Evolutionary conservation across 2,888 invertebrate genomes (phyloP).

Genomic region (Drosophila aldrichi): DNA sequence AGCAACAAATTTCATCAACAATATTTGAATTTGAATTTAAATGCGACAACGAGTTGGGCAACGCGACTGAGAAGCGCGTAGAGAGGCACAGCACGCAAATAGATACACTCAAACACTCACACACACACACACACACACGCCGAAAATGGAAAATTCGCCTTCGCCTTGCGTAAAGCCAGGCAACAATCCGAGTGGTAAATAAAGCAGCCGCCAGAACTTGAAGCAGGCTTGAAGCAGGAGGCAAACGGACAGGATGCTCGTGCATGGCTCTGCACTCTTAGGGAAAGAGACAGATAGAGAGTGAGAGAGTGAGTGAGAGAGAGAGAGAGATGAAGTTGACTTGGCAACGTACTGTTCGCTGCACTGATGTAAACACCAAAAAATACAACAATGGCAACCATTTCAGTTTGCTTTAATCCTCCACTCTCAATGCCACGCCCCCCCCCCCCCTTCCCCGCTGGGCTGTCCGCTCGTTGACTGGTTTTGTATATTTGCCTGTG

Average conservation of each 20-base stretch:
- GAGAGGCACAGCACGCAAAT: constrained; percentile 50
- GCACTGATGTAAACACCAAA: constrained; percentile 78
- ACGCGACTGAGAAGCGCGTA: constrained; percentile 33
- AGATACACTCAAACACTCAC: constrained; percentile 13
- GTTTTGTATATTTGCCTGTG: constrained; percentile 74
- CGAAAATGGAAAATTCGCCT: constrained; percentile 78
- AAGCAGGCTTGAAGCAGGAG: constrained; percentile 2
- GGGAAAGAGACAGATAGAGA: constrained; percentile 16
- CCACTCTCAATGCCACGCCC: constrained; percentile 7
- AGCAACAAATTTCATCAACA: constrained; percentile 82
- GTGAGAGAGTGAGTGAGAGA: not conserved
- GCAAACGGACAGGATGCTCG: constrained; percentile 23
- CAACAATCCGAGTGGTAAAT: constrained; percentile 65
- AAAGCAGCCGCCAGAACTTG: constrained; percentile 36
- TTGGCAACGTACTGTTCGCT: constrained; percentile 65
- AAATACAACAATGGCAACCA: constrained; percentile 80
- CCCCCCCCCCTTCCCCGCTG: too few relatives aligned
- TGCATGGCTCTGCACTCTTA: constrained; percentile 36
- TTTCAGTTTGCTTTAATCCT: constrained; percentile 60
- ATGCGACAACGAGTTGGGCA: constrained; percentile 66
- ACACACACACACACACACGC: constrained; percentile 16
- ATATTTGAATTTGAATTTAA: constrained; percentile 82
- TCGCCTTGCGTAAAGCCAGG: constrained; percentile 55
- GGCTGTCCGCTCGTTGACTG: constrained; percentile 44
- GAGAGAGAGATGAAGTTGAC: constrained; percentile 42